Evolutionary conservation across 2,113 vertebrate species (phyloP).

Genomic region (Planiliza haematocheilus): DNA sequence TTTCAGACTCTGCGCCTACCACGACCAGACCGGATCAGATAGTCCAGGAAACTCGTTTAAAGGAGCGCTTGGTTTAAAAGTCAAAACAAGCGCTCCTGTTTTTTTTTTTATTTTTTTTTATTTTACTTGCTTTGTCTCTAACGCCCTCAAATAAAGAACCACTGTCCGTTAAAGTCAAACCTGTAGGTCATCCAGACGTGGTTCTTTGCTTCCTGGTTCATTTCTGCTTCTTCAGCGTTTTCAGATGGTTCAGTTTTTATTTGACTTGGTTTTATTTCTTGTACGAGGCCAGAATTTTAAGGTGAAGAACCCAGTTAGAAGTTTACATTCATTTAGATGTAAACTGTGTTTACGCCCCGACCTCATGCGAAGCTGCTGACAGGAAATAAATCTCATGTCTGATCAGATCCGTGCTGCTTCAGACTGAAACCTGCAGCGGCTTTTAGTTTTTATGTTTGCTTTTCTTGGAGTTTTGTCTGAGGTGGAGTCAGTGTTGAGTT

Average conservation of each 20-base stretch:
- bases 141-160: slow-evolving; percentile 11
- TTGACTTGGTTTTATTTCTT: slow-evolving; percentile 6
- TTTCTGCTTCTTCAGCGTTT: slow-evolving; percentile 29
- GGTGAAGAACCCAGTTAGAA: background rate
- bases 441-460: no score
- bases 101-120: background rate
- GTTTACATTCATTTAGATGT: background rate
- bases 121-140: background rate
- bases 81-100: background rate
- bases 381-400: no score
- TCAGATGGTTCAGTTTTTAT: no score
- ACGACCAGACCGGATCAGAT: background rate
- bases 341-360: no score
- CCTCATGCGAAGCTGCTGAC: no score
- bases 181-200: background rate
- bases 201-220: slow-evolving; percentile 4
- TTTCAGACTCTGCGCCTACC: slow-evolving; percentile 11
- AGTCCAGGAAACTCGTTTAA: background rate
- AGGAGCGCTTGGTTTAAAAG: background rate
- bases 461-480: no score
- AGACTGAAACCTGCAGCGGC: no score
- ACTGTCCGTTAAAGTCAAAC: no score
- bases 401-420: no score
- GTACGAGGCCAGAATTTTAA: slow-evolving; percentile 62
- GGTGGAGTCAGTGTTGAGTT: no score